A percentile compares a stretch with the other conserved stretches of the same genome.
Conservation (phyloP, 2,797 vertebrate genomes). For the Gymnothorax javanicus region DNA sequence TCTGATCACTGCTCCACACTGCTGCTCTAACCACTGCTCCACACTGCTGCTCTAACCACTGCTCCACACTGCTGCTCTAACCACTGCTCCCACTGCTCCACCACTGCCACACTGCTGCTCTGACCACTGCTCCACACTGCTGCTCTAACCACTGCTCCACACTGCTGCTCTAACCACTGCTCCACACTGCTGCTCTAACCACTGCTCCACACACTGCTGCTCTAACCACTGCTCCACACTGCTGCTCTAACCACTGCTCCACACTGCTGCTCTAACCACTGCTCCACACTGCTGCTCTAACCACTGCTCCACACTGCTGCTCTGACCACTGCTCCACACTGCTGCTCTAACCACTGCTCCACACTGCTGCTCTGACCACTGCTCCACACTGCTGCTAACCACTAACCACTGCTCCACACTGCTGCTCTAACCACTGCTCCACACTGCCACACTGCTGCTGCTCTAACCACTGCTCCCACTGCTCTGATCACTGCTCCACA, state of each 20-base stretch:
- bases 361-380: not conserved
- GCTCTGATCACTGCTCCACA: not conserved
- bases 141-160: not conserved
- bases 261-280: not conserved
- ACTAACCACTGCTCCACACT: not conserved
- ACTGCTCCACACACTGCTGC: not conserved
- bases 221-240: not conserved
- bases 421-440: not conserved
- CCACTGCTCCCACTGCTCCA: constrained; percentile 3
- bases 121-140: not conserved
- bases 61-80: not conserved
- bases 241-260: not conserved
- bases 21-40: not conserved
- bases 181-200: not conserved
- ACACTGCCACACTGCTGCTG: not conserved
- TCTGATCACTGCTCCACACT: not conserved
- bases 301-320: not conserved
- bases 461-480: not conserved
- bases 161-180: not conserved
- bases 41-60: not conserved
- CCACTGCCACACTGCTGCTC: not conserved
- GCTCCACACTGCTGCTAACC: not conserved
- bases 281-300: constrained; percentile 12
- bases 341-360: not conserved
- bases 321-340: constrained; percentile 14